Evolutionary conservation across 2,888 invertebrate genomes (phyloP).

Genomic region (Ophion ventricosus): DNA sequence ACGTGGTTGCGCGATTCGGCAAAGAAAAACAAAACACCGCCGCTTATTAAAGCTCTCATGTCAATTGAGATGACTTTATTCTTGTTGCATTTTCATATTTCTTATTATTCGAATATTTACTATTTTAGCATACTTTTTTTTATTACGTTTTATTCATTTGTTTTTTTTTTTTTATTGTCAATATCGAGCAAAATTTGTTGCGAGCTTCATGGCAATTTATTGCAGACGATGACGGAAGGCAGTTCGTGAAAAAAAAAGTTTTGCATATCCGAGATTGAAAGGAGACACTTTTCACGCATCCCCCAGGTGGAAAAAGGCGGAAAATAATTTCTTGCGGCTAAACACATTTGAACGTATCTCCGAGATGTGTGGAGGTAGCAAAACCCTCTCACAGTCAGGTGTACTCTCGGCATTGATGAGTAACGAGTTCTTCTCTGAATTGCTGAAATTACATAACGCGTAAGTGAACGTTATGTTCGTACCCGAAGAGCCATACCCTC

Average conservation of each 20-base stretch:
- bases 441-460: conserved; percentile 18
- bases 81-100: not conserved
- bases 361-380: not conserved
- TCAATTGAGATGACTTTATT: too few species aligned
- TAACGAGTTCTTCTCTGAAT: conserved; percentile 8
- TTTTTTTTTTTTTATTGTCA: not conserved
- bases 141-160: not conserved
- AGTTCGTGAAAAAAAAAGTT: not conserved
- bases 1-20: not conserved
- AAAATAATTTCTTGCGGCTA: not conserved
- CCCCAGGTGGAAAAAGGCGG: not conserved
- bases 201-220: not conserved
- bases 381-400: not conserved
- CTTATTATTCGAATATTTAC: not conserved
- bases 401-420: not conserved
- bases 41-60: too few species aligned
- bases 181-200: not conserved
- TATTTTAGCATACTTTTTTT: not conserved
- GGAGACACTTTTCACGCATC: too few species aligned
- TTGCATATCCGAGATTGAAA: not conserved
- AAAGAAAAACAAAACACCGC: not conserved
- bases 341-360: not conserved
- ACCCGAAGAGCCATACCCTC: conserved; percentile 7
- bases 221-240: not conserved
- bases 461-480: conserved; percentile 7